Conservation (phyloP, 2,797 vertebrate species). For the Pangasius krempfi region DNA sequence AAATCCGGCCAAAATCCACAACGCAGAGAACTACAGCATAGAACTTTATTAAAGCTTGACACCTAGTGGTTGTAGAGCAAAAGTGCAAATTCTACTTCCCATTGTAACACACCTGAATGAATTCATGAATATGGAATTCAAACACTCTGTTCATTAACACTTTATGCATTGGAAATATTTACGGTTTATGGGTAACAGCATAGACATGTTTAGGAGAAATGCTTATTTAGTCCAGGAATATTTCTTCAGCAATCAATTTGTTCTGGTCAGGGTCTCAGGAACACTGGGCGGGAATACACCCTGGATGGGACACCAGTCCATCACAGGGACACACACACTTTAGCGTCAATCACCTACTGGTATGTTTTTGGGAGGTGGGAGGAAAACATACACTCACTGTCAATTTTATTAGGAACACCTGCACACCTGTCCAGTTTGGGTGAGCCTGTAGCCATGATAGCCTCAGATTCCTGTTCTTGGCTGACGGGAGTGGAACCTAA, state of each 20-base stretch:
- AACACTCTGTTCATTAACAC: not conserved
- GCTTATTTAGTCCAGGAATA: not conserved
- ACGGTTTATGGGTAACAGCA: no score
- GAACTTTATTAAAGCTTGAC: not conserved
- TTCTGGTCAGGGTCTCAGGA: not conserved
- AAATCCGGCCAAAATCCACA: not conserved
- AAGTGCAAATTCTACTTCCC: not conserved
- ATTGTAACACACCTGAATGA: not conserved
- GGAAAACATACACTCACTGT: not conserved
- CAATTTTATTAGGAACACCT: not conserved
- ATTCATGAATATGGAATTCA: not conserved
- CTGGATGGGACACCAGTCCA: not conserved
- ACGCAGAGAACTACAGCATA: not conserved
- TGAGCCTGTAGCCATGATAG: no score
- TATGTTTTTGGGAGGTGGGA: not conserved
- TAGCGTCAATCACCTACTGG: not conserved
- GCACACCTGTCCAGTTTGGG: not conserved
- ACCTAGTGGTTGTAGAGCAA: constrained; percentile 2
- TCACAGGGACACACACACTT: not conserved
- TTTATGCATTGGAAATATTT: no score
- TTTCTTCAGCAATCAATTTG: not conserved
- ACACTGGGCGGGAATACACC: not conserved
- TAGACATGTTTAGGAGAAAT: not conserved
- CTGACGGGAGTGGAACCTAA: not conserved
- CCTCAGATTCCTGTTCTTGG: not conserved